Evolutionary conservation across 1,140 invertebrate genomes (phyloP).

Genomic region (Euura lappo): DNA sequence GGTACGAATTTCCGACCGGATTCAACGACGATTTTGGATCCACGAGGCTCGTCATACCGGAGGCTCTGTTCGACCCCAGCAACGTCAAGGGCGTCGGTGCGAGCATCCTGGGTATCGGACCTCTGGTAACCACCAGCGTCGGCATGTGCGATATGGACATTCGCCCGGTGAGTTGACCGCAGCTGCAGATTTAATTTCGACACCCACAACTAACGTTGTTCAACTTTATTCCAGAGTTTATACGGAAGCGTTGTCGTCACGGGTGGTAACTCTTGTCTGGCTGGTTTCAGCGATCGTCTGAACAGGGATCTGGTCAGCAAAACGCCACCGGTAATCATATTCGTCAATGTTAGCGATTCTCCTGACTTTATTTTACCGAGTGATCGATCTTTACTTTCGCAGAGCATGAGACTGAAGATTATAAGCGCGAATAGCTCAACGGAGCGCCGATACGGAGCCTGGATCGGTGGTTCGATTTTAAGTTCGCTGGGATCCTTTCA

Average conservation of each 20-base stretch:
- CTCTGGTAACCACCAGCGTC: slow-evolving; percentile 83
- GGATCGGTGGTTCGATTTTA: slow-evolving; percentile 96
- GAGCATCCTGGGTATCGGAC: slow-evolving; percentile 74
- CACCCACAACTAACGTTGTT: not conserved
- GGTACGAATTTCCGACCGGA: slow-evolving; percentile 94
- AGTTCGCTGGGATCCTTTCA: slow-evolving; percentile 96
- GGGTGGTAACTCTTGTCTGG: slow-evolving; percentile 82
- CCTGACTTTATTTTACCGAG: not conserved
- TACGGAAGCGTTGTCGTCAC: slow-evolving; percentile 92
- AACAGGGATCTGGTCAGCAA: slow-evolving; percentile 85
- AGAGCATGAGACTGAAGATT: slow-evolving; percentile 85
- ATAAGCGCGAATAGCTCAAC: slow-evolving; percentile 82
- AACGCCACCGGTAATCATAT: slow-evolving; percentile 73
- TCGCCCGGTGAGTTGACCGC: slow-evolving; percentile 70
- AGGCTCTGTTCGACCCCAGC: slow-evolving; percentile 87
- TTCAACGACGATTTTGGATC: slow-evolving; percentile 91
- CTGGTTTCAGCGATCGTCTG: slow-evolving; percentile 83
- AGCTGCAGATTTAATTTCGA: slow-evolving; percentile 14
- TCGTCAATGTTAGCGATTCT: not conserved
- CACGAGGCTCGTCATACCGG: slow-evolving; percentile 87
- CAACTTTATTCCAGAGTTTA: slow-evolving; percentile 54
- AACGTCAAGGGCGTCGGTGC: slow-evolving; percentile 59
- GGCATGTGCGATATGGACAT: slow-evolving; percentile 96
- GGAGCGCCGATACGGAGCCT: slow-evolving; percentile 90
- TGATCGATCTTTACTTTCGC: slow-evolving; percentile 48